A percentile compares a stretch with the other conserved stretches of the same genome.
These are phyloP conservation scores for Panurus biarmicus DNA, from an alignment of 2,113 vertebrate species.

Conservation along the genomic window DNA sequence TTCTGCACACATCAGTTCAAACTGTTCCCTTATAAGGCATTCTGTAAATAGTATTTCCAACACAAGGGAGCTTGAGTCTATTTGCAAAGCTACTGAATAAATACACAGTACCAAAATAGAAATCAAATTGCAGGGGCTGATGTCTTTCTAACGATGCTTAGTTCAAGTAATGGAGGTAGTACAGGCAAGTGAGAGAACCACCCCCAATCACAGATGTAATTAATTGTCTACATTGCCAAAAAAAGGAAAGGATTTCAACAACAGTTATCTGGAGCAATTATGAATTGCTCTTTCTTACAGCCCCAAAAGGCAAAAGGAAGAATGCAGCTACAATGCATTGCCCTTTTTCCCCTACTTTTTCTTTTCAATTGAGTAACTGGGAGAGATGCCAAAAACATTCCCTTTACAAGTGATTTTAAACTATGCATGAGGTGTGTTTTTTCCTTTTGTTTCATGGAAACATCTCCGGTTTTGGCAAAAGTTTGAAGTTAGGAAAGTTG, in stretches of 20 bases:
- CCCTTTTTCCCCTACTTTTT: slow-evolving; percentile 17
- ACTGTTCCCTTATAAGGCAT: slow-evolving; percentile 1
- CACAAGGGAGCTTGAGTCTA: not conserved
- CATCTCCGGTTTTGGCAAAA: slow-evolving; percentile 49
- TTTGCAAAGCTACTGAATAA: slow-evolving; percentile 7
- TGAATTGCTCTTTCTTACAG: slow-evolving; percentile 34
- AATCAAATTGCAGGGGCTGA: not conserved
- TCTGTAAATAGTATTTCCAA: slow-evolving; percentile 2
- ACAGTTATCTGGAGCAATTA: slow-evolving; percentile 55
- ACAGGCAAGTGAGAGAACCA: not conserved
- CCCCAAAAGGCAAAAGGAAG: slow-evolving; percentile 20
- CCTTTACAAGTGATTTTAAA: slow-evolving; percentile 51
- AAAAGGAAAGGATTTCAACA: slow-evolving; percentile 45
- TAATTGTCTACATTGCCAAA: slow-evolving; percentile 40
- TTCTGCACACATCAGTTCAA: not conserved
- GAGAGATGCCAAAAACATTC: slow-evolving; percentile 43
- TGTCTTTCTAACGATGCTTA: not conserved
- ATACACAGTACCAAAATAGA: not conserved
- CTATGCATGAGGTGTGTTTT: slow-evolving; percentile 12
- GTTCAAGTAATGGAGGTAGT: not conserved
- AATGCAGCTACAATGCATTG: slow-evolving; percentile 11
- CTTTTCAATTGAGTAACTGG: slow-evolving; percentile 48
- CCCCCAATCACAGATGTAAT: not conserved
- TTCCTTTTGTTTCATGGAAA: slow-evolving; percentile 61
- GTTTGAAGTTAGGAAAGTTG: slow-evolving; percentile 53